phyloP scores from a whole-genome alignment of 2,888 invertebrate genomes.

The Liopterus haemorrhoidalis region DNA sequence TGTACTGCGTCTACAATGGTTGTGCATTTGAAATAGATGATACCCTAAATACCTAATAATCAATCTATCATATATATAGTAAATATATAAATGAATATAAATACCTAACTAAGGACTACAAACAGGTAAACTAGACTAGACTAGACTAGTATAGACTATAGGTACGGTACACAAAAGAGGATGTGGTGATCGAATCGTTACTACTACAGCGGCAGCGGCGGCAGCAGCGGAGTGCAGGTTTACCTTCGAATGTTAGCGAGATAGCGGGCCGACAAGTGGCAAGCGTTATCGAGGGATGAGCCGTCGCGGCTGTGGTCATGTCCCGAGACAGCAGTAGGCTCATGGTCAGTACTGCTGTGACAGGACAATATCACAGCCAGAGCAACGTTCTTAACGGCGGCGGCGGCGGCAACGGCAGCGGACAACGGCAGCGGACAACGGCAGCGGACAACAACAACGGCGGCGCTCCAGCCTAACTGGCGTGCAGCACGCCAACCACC shows the following conservation, averaged over 20 bases:
- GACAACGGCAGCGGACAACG: no score
- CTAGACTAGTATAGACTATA: background rate
- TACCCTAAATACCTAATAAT: no score
- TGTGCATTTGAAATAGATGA: constrained; percentile 8
- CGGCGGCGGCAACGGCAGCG: constrained; percentile 11
- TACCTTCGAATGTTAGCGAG: no score
- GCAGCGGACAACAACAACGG: constrained; percentile 13
- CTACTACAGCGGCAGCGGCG: constrained; percentile 1
- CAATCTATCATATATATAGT: no score
- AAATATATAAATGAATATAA: no score
- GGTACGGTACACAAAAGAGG: constrained; percentile 2
- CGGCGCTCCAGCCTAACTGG: no score
- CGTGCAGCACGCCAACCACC: constrained; percentile 16
- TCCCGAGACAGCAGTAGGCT: constrained; percentile 89
- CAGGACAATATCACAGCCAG: constrained; percentile 91
- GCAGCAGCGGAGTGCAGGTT: constrained; percentile 16
- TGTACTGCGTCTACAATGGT: background rate
- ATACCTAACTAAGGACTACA: background rate
- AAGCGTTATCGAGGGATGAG: constrained; percentile 21
- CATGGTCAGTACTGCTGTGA: constrained; percentile 86
- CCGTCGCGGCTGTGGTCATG: constrained; percentile 62
- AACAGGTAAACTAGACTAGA: background rate
- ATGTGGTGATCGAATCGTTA: no score
- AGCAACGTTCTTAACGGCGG: constrained; percentile 21
- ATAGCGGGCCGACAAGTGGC: constrained; percentile 11